Evolutionary conservation across 2,888 invertebrate species (phyloP), one percentile per base, ranked within the genome.

Genomic region (Calameuta idolon): DNA sequence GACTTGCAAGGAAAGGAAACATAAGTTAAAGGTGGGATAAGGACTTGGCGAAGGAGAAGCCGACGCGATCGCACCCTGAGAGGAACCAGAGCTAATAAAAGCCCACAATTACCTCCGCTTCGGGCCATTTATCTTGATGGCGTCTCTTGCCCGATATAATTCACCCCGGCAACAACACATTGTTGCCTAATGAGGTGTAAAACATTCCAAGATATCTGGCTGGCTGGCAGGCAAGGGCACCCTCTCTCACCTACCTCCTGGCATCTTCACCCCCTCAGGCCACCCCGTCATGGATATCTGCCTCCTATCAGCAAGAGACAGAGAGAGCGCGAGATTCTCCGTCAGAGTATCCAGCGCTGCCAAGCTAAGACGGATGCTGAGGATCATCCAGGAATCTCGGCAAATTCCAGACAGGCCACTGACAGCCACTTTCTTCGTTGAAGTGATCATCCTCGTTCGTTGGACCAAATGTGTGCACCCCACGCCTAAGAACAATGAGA

Each of bases 101-200:
- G 91, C 91, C 90, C 90, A 88, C 91, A 91, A 91, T 91, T 91
- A 91, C 91, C 91, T 91, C 91, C 90, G 89, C 91, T 89, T 90
- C 88, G 89, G 89, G 87, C 91, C 91, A 91, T 91, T 91, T 91
- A 90, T 91, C 91, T 91, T 90, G 91, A 90, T 89, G 88, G 87
- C 90, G 89, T 91, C 91, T 91, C 90, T 88, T 91, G 90, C 91
- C 90, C 86, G 90, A 90, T 91, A 91, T 91, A 90, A 91, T 91
- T 91, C 90, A 91, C 90, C 90, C 87, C 87, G 87, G 89, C 90
- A 90, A 91, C 91, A 91, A 91, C 91, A 91, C 91, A 91, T 91
- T 91, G 90, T 89, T 90, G 89, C 89, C 89, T 91, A 91, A 91
- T 91, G 91, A 91, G 91, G 90, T 90, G 91, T 88, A 89, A 91